Evolutionary conservation across 2,113 vertebrate genomes (phyloP).

Genomic region (Limanda limanda): DNA sequence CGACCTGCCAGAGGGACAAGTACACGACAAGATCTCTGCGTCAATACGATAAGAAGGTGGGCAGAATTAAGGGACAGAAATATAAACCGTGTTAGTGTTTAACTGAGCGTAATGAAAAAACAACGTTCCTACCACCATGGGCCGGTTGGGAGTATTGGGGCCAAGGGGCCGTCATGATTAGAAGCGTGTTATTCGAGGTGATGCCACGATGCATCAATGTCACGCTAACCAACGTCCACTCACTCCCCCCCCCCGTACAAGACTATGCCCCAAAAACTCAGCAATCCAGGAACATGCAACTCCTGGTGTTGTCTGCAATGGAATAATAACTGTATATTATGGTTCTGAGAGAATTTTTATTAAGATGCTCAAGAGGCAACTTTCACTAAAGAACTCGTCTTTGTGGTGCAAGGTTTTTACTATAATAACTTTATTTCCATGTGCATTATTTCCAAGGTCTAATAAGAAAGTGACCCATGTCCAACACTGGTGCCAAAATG

Average conservation of each 20-base stretch:
- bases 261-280: slow-evolving; percentile 23
- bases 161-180: slow-evolving; percentile 38
- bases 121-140: neutral
- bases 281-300: too few relatives aligned
- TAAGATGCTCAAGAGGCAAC: too few relatives aligned
- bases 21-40: slow-evolving; percentile 1
- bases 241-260: neutral
- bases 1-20: neutral
- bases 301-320: too few relatives aligned
- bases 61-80: neutral
- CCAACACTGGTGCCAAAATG: too few relatives aligned
- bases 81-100: neutral
- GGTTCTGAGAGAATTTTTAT: too few relatives aligned
- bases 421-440: too few relatives aligned
- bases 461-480: too few relatives aligned
- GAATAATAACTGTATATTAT: too few relatives aligned
- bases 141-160: slow-evolving; percentile 37
- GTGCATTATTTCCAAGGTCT: too few relatives aligned
- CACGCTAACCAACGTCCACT: slow-evolving; percentile 2
- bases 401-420: too few relatives aligned
- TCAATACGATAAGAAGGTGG: slow-evolving; percentile 8
- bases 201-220: slow-evolving; percentile 50
- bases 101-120: neutral
- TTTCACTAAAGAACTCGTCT: too few relatives aligned
- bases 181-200: slow-evolving; percentile 38